Conservation (phyloP, 2,888 invertebrate genomes). For the Drosophila kanekoi region DNA sequence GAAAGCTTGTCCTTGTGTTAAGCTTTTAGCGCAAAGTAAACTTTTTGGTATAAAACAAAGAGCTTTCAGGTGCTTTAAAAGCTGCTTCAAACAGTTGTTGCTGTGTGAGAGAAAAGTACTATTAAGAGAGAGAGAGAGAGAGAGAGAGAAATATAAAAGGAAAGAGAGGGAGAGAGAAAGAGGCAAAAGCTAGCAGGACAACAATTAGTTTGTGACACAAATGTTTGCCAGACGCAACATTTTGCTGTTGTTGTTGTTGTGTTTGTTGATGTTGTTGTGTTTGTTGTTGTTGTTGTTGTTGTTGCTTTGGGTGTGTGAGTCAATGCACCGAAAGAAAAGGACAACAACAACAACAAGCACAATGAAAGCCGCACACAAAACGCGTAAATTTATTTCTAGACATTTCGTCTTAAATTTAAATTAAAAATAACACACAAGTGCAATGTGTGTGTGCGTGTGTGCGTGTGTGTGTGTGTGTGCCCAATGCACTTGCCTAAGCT, state of each 20-base stretch:
- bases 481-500: conserved; percentile 49
- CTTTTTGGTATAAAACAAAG: neutral
- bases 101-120: no score
- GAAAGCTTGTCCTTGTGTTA: neutral
- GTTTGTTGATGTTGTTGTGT: no score
- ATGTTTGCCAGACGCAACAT: neutral
- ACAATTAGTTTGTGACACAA: conserved; percentile 2
- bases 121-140: neutral
- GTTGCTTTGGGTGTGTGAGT: conserved; percentile 38
- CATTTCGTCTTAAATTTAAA: conserved; percentile 67
- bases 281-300: no score
- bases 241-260: no score
- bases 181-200: neutral
- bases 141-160: neutral
- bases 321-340: conserved; percentile 60
- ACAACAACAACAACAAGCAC: conserved; percentile 20
- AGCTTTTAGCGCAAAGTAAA: neutral
- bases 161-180: neutral
- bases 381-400: conserved; percentile 63
- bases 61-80: neutral
- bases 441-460: conserved; percentile 1
- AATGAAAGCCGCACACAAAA: neutral
- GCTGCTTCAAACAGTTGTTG: neutral
- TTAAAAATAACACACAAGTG: conserved; percentile 53
- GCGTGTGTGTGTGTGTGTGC: conserved; percentile 16